A percentile compares a stretch with the other conserved stretches of the same genome.
Conservation (phyloP, 2,113 vertebrate species). For the Ailurus styani region DNA sequence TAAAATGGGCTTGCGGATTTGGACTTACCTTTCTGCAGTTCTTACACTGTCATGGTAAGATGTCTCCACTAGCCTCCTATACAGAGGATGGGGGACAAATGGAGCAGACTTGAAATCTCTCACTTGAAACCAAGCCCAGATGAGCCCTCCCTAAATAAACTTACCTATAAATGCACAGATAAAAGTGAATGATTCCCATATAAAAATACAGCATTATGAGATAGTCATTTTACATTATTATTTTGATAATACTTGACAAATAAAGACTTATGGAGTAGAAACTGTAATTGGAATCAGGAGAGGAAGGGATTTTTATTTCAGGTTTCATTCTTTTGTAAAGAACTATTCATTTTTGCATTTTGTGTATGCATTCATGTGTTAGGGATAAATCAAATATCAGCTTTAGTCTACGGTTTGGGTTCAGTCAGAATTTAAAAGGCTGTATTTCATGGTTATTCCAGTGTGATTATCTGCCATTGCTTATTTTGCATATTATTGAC, state of each 20-base stretch:
- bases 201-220: background rate
- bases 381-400: background rate
- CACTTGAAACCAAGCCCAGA: background rate
- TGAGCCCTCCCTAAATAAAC: background rate
- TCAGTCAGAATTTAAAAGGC: background rate
- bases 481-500: background rate
- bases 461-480: background rate
- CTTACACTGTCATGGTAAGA: background rate
- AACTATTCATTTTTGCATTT: background rate
- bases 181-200: background rate
- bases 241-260: background rate
- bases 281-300: background rate
- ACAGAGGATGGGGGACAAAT: background rate
- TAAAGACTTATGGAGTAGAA: background rate
- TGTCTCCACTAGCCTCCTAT: background rate
- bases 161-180: background rate
- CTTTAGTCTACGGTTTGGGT: background rate
- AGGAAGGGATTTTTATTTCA: background rate
- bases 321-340: background rate
- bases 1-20: background rate
- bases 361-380: background rate
- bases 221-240: background rate
- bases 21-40: background rate
- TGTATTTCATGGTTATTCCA: background rate
- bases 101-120: background rate